These are phyloP conservation scores for Chinchilla lanigera DNA, from an alignment of 2,113 vertebrate genomes.

Conservation along the genomic window DNA sequence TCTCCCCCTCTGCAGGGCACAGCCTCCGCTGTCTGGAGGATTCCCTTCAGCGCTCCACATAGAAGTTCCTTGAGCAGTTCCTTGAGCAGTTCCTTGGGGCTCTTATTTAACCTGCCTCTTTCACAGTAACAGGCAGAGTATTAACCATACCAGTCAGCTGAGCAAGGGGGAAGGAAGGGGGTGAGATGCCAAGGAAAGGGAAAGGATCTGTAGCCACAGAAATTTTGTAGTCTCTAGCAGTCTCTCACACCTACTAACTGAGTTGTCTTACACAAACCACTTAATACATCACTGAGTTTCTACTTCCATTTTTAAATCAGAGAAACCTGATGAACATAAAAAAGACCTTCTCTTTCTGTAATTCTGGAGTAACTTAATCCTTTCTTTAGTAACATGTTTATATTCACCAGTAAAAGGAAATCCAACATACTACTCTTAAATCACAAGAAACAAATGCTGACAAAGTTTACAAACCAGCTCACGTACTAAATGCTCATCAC, in stretches of 20 bases:
- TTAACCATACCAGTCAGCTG: not conserved
- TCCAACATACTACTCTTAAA: constrained; percentile 13
- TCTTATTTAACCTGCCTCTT: not conserved
- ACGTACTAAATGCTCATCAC: not conserved
- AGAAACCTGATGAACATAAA: not conserved
- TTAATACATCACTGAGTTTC: constrained; percentile 7
- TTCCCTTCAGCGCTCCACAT: not conserved
- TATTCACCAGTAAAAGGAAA: constrained; percentile 24
- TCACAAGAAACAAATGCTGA: constrained; percentile 49
- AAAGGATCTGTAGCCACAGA: not conserved
- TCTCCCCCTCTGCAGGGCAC: not conserved
- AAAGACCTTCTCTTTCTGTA: not conserved
- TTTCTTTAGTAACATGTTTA: constrained; percentile 35
- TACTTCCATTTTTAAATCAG: constrained; percentile 58
- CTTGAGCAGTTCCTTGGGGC: not conserved
- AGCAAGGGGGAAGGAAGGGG: not conserved
- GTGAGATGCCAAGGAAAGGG: not conserved
- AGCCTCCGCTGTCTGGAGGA: not conserved
- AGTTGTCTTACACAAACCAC: constrained; percentile 38
- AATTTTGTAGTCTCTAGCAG: not conserved
- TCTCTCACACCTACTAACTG: constrained; percentile 25
- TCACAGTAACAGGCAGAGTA: not conserved
- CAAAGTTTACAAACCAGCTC: not conserved
- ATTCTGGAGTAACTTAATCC: constrained; percentile 53
- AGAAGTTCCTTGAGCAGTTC: not conserved